Conservation (phyloP, 2,797 vertebrate species). For the Sus cebifrons region DNA sequence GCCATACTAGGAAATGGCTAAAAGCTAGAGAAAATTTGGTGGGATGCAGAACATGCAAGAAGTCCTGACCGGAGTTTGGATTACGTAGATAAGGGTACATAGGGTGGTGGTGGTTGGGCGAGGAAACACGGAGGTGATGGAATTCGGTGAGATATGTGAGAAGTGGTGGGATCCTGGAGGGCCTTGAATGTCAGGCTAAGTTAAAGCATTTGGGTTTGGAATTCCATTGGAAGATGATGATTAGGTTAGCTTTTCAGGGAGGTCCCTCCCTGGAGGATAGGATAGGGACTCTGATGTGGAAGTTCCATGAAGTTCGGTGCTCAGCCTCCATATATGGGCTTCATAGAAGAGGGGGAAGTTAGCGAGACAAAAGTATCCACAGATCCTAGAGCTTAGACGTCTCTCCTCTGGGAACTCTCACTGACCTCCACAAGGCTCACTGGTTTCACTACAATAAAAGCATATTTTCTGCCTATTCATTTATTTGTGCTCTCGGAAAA, state of each 20-base stretch:
- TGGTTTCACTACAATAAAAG: neutral
- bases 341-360: neutral
- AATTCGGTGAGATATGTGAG: neutral
- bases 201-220: neutral
- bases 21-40: neutral
- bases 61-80: neutral
- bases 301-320: neutral
- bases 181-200: neutral
- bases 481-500: neutral
- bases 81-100: fast-evolving
- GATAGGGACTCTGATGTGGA: neutral
- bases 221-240: neutral
- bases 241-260: neutral
- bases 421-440: neutral
- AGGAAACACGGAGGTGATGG: neutral
- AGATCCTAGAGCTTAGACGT: neutral
- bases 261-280: neutral
- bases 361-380: neutral
- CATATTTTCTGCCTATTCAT: neutral
- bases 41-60: neutral
- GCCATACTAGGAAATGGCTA: neutral
- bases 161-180: neutral
- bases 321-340: neutral
- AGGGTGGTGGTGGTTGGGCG: too few relatives aligned
- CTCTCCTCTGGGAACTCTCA: fast-evolving